Conservation (phyloP, 1,140 invertebrate genomes). For the Eurosta solidaginis region DNA sequence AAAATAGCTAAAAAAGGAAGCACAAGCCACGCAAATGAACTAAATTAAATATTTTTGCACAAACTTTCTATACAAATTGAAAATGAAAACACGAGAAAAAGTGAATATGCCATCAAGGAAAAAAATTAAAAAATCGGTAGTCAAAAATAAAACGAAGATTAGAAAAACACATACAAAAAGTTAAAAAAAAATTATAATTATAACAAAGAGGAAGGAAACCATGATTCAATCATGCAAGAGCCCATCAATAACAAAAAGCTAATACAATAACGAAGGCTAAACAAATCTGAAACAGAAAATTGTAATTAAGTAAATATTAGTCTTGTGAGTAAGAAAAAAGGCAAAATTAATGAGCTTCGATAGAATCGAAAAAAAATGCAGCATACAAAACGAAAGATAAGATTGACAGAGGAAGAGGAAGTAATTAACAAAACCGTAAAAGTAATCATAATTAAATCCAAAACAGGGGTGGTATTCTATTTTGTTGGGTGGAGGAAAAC, state of each 20-base stretch:
- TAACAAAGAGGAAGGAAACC: too few relatives aligned
- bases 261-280: background rate
- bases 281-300: too few relatives aligned
- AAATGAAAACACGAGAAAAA: background rate
- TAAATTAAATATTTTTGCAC: conserved; percentile 20
- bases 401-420: background rate
- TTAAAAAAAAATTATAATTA: background rate
- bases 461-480: background rate
- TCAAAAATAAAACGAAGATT: background rate
- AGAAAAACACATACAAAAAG: background rate
- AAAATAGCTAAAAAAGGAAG: background rate
- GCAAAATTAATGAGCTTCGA: too few relatives aligned
- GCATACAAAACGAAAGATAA: background rate
- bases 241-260: too few relatives aligned
- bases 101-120: background rate
- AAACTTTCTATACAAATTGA: background rate
- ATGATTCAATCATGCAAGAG: background rate
- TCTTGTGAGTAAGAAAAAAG: too few relatives aligned
- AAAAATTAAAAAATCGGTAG: background rate
- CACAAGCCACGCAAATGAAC: background rate
- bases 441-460: background rate
- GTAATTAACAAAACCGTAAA: background rate
- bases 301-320: too few relatives aligned
- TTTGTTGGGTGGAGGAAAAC: too few relatives aligned
- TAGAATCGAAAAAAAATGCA: too few relatives aligned